These are phyloP conservation scores for Spisula subtruncata DNA, from an alignment of 2,888 invertebrate species.

Conservation along the genomic window DNA sequence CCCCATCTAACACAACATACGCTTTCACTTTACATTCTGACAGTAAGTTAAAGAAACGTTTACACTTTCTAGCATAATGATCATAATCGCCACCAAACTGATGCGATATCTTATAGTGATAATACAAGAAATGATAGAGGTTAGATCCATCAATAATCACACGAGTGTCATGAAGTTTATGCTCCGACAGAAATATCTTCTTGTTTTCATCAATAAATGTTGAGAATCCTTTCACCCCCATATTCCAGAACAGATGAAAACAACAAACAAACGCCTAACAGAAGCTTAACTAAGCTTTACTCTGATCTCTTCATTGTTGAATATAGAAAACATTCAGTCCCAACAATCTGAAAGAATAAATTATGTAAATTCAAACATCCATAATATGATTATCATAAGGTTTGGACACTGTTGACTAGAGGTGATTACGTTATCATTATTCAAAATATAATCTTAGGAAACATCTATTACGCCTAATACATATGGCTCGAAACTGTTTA, in stretches of 20 bases:
- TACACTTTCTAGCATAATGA: slow-evolving; percentile 76
- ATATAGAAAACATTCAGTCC: background rate
- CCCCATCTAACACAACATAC: slow-evolving; percentile 87
- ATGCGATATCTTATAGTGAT: slow-evolving; percentile 78
- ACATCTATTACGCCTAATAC: too few species aligned
- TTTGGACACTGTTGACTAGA: too few species aligned
- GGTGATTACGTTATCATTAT: too few species aligned
- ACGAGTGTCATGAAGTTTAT: slow-evolving; percentile 81
- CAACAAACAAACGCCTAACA: too few species aligned
- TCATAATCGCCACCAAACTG: slow-evolving; percentile 87
- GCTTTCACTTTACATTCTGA: slow-evolving; percentile 81
- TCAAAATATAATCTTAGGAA: too few species aligned
- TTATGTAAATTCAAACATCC: background rate
- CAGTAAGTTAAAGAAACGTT: slow-evolving; percentile 80
- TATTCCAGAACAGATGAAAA: slow-evolving; percentile 84
- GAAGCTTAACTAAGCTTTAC: too few species aligned
- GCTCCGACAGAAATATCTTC: slow-evolving; percentile 87
- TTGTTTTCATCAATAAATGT: slow-evolving; percentile 89
- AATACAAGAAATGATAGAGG: slow-evolving; percentile 84
- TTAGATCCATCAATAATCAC: slow-evolving; percentile 87
- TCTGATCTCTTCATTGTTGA: too few species aligned
- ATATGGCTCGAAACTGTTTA: too few species aligned
- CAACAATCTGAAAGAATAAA: background rate
- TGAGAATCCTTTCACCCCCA: slow-evolving; percentile 96
- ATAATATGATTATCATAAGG: too few species aligned